phyloP scores from a whole-genome alignment of 2,113 vertebrate genomes.

The Cathartes aura region DNA sequence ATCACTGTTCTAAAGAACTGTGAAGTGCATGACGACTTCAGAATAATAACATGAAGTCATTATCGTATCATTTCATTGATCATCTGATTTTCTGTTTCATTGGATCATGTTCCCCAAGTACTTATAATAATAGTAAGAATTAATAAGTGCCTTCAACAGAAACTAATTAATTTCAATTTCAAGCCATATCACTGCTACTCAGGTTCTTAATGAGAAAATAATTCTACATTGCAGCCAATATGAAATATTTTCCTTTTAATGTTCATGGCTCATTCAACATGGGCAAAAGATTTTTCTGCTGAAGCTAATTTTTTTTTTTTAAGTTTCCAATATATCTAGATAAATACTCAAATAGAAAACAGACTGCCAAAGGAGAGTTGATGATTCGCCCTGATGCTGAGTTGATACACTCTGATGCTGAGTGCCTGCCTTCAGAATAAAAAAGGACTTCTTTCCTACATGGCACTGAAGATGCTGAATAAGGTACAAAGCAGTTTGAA shows the following conservation, averaged over 20 bases:
- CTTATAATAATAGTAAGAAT: not conserved
- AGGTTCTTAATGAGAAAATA: not conserved
- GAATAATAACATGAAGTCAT: not conserved
- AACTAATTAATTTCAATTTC: not conserved
- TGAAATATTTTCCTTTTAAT: not conserved
- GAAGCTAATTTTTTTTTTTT: not conserved
- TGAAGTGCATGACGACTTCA: not conserved
- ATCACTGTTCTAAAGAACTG: not conserved
- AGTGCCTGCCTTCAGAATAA: not conserved
- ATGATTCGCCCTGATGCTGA: not conserved
- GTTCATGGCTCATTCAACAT: not conserved
- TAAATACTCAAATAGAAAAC: not conserved
- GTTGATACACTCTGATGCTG: not conserved
- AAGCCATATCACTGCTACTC: not conserved
- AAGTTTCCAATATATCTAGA: not conserved
- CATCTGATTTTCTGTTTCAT: constrained; percentile 3
- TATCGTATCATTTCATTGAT: not conserved
- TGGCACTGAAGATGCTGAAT: not conserved
- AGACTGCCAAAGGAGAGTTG: not conserved
- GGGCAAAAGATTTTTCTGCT: not conserved
- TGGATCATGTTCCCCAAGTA: not conserved
- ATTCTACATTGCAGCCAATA: not conserved
- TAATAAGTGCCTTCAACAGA: not conserved
- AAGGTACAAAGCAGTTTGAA: not conserved
- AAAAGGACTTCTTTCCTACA: not conserved